Base-by-base conservation (phyloP, 1,140 invertebrate species). In the Lepidostoma basale region DNA sequence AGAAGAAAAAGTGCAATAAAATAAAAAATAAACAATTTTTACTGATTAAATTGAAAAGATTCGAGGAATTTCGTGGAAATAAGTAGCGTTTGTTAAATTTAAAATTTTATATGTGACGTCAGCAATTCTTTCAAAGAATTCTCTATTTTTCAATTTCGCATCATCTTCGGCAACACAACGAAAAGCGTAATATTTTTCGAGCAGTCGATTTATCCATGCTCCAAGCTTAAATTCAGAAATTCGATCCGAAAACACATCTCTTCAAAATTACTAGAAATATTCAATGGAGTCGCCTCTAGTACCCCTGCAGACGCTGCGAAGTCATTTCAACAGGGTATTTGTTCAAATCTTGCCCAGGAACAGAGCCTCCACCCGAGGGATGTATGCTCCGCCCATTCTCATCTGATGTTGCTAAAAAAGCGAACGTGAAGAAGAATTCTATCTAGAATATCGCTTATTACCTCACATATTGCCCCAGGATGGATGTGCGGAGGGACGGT, bases 391-490 rank as follows among this genome's bases (percentile, higher is more conserved):
- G 36, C 49, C 22, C 44, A 47, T 66, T 66, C 45, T 25, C 23
- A 28, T 63, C 52, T 45, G 40, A 63, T 4, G 28, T 63, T 30
- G 62, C 33, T 44, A 66, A 66, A 64, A 66, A 63, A 66, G 36
- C 26, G 47, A 49, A 36, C 23, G 40, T 66, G 49, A 66, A 56
- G 49, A 66, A 56, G 52, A 56, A 66, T 66, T 42, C 47, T 52
- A 18, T 45, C 45, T 30, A 39, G 44, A 64, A 54, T 66, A 49
- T 66, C 63, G 45, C 63, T 66, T 66, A 66, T 66, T 66, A 49
- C 63, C 60, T 49, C 42, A 45, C 40, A 45, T 33, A 49, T 49
- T 20, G 42, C 36, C 44, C 23, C 14, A 3, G 62, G 62, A 54
- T 52, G 26, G 45, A 64, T 64, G 42, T 64, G 45, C 40, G 36